Evolutionary conservation across 2,888 invertebrate species (phyloP), one percentile per base, ranked within the genome.

Genomic region (Malachius bipustulatus): DNA sequence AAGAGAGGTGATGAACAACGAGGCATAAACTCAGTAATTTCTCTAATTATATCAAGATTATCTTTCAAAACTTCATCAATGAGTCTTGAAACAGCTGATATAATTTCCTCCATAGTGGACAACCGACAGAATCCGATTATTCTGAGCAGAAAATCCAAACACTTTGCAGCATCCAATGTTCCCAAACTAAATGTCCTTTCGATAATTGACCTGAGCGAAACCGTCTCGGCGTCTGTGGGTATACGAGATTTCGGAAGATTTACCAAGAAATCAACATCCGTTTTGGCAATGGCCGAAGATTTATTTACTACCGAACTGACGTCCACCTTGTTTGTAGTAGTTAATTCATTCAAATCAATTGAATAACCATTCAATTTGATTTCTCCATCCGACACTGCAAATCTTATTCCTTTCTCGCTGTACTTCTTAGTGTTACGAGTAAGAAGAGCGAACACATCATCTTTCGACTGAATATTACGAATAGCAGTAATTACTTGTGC

Each of bases 401-500:
- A 54, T 38, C 37, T 48, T 12, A 59, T 51, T 29, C 65, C 66
- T 43, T 70, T 63, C 33, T 64, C 56, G 45, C 71, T 73, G 26
- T 72, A 45, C 16, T 67, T 63, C 46, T 69, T 72, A 53, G 71
- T 72, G 26, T 68, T 65, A 31, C 62, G 57, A 0, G 70, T 62
- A 1, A 71, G 63, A 42, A 67, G 65, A 1, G 70, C 65, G 45
- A 73, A 70, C 45, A 68, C 69, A 40, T 72, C 69, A 44, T 73
- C 70, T 47, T 68, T 70, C 50, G 72, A 62, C 8, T 48, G 48
- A 29, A 72, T 70, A 45, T 61, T 70, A 32, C 64, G 59, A 32
- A 72, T 66, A 9, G 70, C 64, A 39, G 56, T 55, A 32, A 74
- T 73, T 1, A 74, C 69, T 54, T 72, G 71, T 0, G 70, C 63